Percentiles rank a stretch among this genome's conserved stretches.
Evolutionary conservation across 30 jellyfish, hydroid and myxozoan genomes (phyloP).

Genomic region (Turritopsis rubra): DNA sequence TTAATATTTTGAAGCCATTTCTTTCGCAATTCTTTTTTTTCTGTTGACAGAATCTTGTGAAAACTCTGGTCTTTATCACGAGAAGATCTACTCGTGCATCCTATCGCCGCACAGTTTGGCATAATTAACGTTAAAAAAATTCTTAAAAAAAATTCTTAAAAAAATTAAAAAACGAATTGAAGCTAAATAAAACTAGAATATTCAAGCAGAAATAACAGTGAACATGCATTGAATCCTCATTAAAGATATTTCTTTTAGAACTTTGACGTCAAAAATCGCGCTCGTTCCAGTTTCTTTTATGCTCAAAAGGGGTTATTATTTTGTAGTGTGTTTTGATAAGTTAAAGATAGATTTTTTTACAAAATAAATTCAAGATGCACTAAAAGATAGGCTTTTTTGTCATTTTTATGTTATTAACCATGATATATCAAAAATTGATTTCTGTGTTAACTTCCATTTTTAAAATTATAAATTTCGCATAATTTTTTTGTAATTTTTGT

Average conservation of each 20-base stretch:
- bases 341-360: neutral
- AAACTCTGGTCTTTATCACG: neutral
- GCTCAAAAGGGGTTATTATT: neutral
- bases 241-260: neutral
- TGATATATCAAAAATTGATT: neutral
- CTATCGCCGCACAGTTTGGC: neutral
- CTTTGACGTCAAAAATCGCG: neutral
- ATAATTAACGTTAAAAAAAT: neutral
- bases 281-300: neutral
- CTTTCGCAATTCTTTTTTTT: too few species aligned
- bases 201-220: neutral
- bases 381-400: neutral
- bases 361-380: too few species aligned
- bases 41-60: neutral
- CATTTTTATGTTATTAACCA: neutral
- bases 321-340: neutral
- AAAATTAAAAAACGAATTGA: neutral
- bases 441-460: neutral
- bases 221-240: neutral
- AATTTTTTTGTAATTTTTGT: too few species aligned
- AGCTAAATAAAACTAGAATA: neutral
- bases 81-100: too few species aligned
- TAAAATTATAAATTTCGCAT: too few species aligned
- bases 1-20: neutral
- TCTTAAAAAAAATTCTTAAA: too few species aligned